Percentiles rank a stretch among this genome's conserved stretches.
phyloP scores from a whole-genome alignment of 1,140 invertebrate genomes.

The Ostrea edulis region DNA sequence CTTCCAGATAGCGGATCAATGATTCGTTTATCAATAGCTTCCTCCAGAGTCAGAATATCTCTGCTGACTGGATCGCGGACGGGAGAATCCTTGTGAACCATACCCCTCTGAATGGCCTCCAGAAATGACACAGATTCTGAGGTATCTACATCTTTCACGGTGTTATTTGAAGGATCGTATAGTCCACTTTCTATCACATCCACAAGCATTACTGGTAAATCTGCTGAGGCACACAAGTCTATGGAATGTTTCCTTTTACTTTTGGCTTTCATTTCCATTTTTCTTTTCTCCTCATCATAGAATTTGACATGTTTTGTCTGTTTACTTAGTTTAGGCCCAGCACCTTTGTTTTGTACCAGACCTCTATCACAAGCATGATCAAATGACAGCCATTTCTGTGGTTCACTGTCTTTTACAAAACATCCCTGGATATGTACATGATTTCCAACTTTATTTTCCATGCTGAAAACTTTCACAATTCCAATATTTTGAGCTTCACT shows the following conservation, averaged over 20 bases:
- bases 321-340: conserved; percentile 37
- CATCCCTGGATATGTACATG: conserved; percentile 45
- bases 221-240: conserved; percentile 52
- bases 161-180: conserved; percentile 86
- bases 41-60: conserved; percentile 89
- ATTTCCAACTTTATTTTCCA: conserved; percentile 38
- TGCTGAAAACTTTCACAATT: conserved; percentile 52
- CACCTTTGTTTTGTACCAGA: conserved; percentile 62
- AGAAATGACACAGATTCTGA: conserved; percentile 64
- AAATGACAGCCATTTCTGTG: conserved; percentile 72
- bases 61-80: conserved; percentile 86
- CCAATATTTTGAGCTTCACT: conserved; percentile 50
- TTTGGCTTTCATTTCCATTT: conserved; percentile 43
- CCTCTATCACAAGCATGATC: conserved; percentile 67
- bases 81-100: conserved; percentile 85
- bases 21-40: conserved; percentile 89
- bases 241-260: conserved; percentile 60
- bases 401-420: conserved; percentile 69
- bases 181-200: conserved; percentile 81
- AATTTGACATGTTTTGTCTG: conserved; percentile 55
- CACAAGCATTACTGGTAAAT: conserved; percentile 60
- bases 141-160: conserved; percentile 63
- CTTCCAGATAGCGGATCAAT: conserved; percentile 88
- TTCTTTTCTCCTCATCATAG: conserved; percentile 13
- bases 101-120: conserved; percentile 91